These are phyloP conservation scores for Drosophila tsacasi DNA, from an alignment of 1,140 invertebrate species.

Conservation along the genomic window DNA sequence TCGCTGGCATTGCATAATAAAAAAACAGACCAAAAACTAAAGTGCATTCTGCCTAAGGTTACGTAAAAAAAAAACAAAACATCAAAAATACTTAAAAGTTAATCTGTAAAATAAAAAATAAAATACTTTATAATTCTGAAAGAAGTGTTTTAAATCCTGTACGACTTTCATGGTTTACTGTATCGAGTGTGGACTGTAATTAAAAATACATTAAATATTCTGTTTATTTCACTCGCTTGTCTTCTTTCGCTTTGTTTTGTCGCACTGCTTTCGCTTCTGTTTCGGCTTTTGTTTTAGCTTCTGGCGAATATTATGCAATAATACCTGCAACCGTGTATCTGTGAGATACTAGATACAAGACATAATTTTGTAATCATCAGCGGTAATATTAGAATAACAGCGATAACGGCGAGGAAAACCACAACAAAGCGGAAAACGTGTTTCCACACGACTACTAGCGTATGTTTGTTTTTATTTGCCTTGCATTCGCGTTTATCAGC, in stretches of 20 bases:
- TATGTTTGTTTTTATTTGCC: slow-evolving; percentile 39
- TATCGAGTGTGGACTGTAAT: neutral
- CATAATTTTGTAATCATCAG: slow-evolving; percentile 35
- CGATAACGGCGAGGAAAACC: slow-evolving; percentile 34
- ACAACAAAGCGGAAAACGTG: slow-evolving; percentile 55
- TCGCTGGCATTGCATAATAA: slow-evolving; percentile 31
- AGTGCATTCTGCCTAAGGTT: neutral
- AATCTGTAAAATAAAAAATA: too few relatives aligned
- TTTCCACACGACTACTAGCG: slow-evolving; percentile 35
- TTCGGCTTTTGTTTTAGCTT: slow-evolving; percentile 1
- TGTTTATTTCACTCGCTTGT: slow-evolving; percentile 27
- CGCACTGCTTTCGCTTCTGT: slow-evolving; percentile 36
- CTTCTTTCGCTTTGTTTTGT: slow-evolving; percentile 60
- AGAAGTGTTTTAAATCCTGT: too few relatives aligned
- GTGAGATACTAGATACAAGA: slow-evolving; percentile 29
- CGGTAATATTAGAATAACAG: slow-evolving; percentile 24
- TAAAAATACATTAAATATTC: slow-evolving; percentile 26
- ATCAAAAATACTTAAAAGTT: too few relatives aligned
- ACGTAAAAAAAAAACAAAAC: too few relatives aligned
- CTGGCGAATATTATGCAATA: slow-evolving; percentile 69
- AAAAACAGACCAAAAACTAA: slow-evolving; percentile 11
- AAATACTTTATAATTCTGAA: too few relatives aligned
- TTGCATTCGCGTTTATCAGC: slow-evolving; percentile 53
- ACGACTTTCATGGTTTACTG: neutral
- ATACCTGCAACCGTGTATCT: slow-evolving; percentile 35